Conservation (phyloP, 2,888 invertebrate genomes). For the Antheraea assamensis region DNA sequence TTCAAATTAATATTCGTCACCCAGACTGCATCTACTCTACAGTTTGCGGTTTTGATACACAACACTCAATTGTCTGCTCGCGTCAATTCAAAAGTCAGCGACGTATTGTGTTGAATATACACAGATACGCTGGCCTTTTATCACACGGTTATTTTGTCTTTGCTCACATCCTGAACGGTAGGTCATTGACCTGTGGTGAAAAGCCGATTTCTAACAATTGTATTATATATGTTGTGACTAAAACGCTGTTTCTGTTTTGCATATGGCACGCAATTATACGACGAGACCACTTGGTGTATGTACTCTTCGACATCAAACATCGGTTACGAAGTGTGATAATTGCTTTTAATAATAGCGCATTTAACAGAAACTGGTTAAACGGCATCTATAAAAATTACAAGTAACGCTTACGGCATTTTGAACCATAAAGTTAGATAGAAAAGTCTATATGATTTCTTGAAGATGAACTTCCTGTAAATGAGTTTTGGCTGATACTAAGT, state of each 20-base stretch:
- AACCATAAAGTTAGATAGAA: background rate
- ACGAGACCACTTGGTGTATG: background rate
- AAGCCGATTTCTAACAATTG: slow-evolving; percentile 61
- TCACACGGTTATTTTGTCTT: slow-evolving; percentile 66
- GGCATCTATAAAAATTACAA: background rate
- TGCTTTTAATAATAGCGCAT: slow-evolving; percentile 18
- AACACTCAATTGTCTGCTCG: slow-evolving; percentile 21
- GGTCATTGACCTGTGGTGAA: slow-evolving; percentile 67
- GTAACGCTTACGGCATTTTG: background rate
- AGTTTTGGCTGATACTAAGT: too few relatives aligned
- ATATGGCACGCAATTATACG: slow-evolving; percentile 34
- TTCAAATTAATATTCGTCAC: slow-evolving; percentile 17
- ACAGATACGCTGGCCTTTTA: slow-evolving; percentile 55
- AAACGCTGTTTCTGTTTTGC: slow-evolving; percentile 40
- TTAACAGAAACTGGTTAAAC: slow-evolving; percentile 5
- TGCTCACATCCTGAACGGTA: slow-evolving; percentile 75
- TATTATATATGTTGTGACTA: slow-evolving; percentile 57
- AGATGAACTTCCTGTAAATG: background rate
- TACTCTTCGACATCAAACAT: background rate
- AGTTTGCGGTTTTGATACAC: slow-evolving; percentile 22
- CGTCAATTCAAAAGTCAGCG: slow-evolving; percentile 32
- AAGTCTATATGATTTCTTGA: background rate
- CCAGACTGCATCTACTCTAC: slow-evolving; percentile 13
- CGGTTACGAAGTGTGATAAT: slow-evolving; percentile 27
- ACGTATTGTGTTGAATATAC: slow-evolving; percentile 45